Evolutionary conservation across 2,797 vertebrate species (phyloP).

Genomic region (Typhlichthys eigenmanni): DNA sequence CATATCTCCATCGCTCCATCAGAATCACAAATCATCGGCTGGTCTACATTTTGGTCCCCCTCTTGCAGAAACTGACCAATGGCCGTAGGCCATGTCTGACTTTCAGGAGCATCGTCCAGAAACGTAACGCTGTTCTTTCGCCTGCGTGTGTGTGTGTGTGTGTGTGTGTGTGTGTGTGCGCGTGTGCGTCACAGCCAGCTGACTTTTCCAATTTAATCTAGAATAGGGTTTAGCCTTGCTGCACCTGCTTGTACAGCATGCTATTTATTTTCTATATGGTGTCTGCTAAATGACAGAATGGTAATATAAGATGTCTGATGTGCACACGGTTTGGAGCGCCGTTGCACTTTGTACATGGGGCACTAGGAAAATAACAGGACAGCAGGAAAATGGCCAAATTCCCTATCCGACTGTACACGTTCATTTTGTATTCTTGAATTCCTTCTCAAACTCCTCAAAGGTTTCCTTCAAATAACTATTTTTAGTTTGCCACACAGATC

Average conservation of each 20-base stretch:
- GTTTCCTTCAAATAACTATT: slow-evolving; percentile 39
- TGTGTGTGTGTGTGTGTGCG: not conserved
- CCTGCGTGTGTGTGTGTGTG: slow-evolving; percentile 14
- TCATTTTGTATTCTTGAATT: slow-evolving; percentile 17
- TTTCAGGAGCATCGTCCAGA: slow-evolving; percentile 54
- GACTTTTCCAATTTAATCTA: slow-evolving; percentile 20
- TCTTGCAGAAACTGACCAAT: slow-evolving; percentile 38
- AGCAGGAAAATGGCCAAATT: slow-evolving; percentile 22
- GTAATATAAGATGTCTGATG: no score
- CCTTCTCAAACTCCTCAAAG: not conserved
- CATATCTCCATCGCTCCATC: slow-evolving; percentile 55
- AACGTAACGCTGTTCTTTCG: slow-evolving; percentile 32
- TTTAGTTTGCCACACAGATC: slow-evolving; percentile 14
- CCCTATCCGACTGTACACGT: slow-evolving; percentile 22
- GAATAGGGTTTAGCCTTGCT: not conserved
- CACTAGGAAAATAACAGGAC: slow-evolving; percentile 1
- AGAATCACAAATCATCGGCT: slow-evolving; percentile 65
- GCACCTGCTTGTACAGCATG: slow-evolving; percentile 31
- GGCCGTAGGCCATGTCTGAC: slow-evolving; percentile 34
- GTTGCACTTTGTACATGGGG: slow-evolving; percentile 7
- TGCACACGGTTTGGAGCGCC: not conserved
- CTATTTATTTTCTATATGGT: no score
- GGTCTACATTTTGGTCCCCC: slow-evolving; percentile 53
- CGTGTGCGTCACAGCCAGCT: not conserved
- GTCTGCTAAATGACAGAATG: no score